A percentile compares a stretch with the other conserved stretches of the same genome.
Evolutionary conservation across 2,888 invertebrate species (phyloP).

Genomic region (Eristalis pertinax): DNA sequence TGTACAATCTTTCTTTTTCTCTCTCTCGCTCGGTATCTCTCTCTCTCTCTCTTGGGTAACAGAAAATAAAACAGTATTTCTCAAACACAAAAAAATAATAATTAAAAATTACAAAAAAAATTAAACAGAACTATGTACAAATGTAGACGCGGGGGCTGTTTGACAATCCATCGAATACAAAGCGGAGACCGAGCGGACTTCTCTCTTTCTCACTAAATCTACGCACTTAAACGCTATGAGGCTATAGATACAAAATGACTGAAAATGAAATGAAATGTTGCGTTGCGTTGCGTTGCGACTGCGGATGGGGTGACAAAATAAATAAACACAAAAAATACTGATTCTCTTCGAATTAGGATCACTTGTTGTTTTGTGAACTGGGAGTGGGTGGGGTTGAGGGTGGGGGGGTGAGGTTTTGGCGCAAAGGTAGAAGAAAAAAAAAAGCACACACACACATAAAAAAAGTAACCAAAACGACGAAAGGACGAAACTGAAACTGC

Average conservation of each 20-base stretch:
- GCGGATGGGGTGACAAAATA: not conserved
- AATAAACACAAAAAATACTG: not conserved
- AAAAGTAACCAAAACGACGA: no score
- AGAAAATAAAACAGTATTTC: not conserved
- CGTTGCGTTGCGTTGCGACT: not conserved
- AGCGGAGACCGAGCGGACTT: no score
- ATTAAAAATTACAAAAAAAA: no score
- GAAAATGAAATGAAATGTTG: not conserved
- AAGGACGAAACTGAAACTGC: not conserved
- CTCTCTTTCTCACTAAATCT: not conserved
- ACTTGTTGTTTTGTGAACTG: no score
- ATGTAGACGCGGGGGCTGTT: not conserved
- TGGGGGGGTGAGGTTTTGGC: no score
- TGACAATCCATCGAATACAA: not conserved
- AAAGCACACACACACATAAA: not conserved
- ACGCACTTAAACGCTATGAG: not conserved
- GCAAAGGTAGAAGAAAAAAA: no score
- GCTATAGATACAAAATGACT: not conserved
- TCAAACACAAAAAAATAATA: not conserved
- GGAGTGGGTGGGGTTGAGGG: no score
- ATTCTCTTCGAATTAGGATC: not conserved
- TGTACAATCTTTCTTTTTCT: not conserved
- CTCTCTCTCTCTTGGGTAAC: not conserved
- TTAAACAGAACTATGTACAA: not conserved
- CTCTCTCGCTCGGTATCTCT: no score